These are phyloP conservation scores for Trachelus tabidus DNA, from an alignment of 2,888 invertebrate genomes.

Conservation along the genomic window DNA sequence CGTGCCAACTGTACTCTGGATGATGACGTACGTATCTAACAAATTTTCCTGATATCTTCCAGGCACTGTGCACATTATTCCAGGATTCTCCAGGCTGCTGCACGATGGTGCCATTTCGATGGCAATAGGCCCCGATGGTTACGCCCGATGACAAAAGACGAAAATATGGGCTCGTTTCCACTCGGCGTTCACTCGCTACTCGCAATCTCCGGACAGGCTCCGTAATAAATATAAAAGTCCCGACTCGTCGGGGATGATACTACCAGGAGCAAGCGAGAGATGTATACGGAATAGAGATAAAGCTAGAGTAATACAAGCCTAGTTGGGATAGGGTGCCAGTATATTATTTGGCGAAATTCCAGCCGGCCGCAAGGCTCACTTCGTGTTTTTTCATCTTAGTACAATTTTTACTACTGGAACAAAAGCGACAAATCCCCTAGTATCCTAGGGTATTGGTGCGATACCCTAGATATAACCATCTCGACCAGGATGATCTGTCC, in stretches of 20 bases:
- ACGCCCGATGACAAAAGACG: slow-evolving; percentile 51
- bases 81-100: neutral
- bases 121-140: slow-evolving; percentile 1
- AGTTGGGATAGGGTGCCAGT: slow-evolving; percentile 52
- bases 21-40: neutral
- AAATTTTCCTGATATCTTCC: neutral
- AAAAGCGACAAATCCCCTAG: slow-evolving; percentile 8
- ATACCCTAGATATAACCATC: slow-evolving; percentile 19
- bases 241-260: slow-evolving; percentile 2
- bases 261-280: neutral
- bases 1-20: neutral
- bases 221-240: slow-evolving; percentile 64
- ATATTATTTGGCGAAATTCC: slow-evolving; percentile 65
- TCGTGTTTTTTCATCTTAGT: slow-evolving; percentile 64
- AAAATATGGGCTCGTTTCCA: slow-evolving; percentile 45
- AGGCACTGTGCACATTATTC: neutral
- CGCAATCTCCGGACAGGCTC: slow-evolving; percentile 53
- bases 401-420: slow-evolving; percentile 34
- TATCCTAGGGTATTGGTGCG: neutral
- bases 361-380: slow-evolving; percentile 62
- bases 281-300: slow-evolving; percentile 8
- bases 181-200: slow-evolving; percentile 32
- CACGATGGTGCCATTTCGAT: neutral
- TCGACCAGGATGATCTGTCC: slow-evolving; percentile 11
- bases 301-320: slow-evolving; percentile 25